phyloP scores from a whole-genome alignment of 2,888 invertebrate species.

The Drosophila formosana region DNA sequence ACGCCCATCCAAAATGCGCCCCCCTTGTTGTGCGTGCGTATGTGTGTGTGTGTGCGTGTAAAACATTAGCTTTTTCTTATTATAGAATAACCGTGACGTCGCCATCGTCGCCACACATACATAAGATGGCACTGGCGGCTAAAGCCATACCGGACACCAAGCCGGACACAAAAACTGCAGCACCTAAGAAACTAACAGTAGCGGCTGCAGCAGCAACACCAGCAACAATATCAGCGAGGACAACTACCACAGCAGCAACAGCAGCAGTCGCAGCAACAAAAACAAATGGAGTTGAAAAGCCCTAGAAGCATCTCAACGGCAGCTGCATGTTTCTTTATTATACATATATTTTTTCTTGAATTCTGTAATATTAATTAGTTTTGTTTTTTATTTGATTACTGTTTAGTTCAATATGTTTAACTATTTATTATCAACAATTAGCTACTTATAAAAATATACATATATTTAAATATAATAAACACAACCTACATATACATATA shows the following conservation, averaged over 20 bases:
- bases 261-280: conserved; percentile 10
- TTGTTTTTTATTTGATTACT: conserved; percentile 74
- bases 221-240: conserved; percentile 18
- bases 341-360: conserved; percentile 30
- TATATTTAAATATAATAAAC: conserved; percentile 52
- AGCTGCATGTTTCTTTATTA: conserved; percentile 38
- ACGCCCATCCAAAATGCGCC: conserved; percentile 45
- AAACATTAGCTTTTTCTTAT: conserved; percentile 84
- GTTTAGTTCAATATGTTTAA: conserved; percentile 78
- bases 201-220: conserved; percentile 18
- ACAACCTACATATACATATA: conserved; percentile 30
- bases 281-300: conserved; percentile 32
- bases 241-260: conserved; percentile 23
- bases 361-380: conserved; percentile 72
- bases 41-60: conserved; percentile 77
- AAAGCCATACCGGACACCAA: conserved; percentile 65
- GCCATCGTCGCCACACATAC: conserved; percentile 83
- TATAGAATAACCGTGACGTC: conserved; percentile 85
- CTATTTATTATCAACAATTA: conserved; percentile 76
- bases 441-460: conserved; percentile 68
- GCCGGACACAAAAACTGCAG: conserved; percentile 49
- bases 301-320: conserved; percentile 8
- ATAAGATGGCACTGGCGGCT: conserved; percentile 76
- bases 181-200: conserved; percentile 31
- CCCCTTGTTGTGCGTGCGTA: conserved; percentile 52